Conservation (phyloP, 2,113 vertebrate genomes). For the Passerina amoena region DNA sequence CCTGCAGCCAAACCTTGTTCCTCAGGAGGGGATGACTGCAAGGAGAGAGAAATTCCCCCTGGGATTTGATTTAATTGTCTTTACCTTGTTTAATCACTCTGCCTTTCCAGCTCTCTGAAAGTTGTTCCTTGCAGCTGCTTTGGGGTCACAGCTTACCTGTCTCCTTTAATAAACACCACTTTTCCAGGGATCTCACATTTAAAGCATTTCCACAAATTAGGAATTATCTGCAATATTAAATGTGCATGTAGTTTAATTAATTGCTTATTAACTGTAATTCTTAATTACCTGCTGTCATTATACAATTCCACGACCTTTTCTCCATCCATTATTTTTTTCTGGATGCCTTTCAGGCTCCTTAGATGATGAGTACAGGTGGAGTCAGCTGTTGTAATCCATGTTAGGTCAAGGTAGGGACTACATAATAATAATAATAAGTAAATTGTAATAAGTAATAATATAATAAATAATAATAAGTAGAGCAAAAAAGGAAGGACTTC, state of each 20-base stretch:
- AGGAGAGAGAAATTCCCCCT: background rate
- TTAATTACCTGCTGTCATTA: background rate
- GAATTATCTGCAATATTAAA: background rate
- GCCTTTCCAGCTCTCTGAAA: background rate
- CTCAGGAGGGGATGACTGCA: background rate
- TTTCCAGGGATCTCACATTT: background rate
- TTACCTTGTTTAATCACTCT: background rate
- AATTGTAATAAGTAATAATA: too few relatives aligned
- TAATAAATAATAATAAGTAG: background rate
- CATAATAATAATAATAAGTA: background rate
- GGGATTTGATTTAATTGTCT: background rate
- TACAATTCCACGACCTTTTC: background rate
- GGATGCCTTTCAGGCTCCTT: background rate
- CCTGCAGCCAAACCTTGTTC: background rate
- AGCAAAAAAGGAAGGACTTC: background rate
- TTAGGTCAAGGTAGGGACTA: background rate
- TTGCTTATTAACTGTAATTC: background rate
- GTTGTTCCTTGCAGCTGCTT: background rate
- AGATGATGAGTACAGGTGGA: background rate
- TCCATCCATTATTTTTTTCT: background rate
- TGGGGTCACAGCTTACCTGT: background rate
- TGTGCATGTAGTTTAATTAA: fast-evolving
- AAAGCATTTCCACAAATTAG: background rate
- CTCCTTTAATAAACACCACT: background rate
- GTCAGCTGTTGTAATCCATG: background rate